Conservation (phyloP, 2,888 invertebrate genomes). For the Prosapia bicincta region DNA sequence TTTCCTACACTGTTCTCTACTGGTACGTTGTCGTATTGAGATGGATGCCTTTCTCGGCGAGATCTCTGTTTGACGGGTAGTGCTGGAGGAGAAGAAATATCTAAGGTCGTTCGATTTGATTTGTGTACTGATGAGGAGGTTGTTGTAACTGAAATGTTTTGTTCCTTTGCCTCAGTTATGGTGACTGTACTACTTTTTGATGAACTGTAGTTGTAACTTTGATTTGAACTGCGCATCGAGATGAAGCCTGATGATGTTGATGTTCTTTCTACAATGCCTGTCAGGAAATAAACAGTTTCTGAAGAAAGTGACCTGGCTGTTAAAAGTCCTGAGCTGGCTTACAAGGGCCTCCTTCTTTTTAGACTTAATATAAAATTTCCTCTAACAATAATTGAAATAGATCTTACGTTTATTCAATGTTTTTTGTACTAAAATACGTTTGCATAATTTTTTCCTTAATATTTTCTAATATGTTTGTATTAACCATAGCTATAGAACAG, state of each 20-base stretch:
- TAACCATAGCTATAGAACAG: too few species aligned
- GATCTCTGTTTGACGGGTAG: slow-evolving; percentile 60
- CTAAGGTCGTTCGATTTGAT: neutral
- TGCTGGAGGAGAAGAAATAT: slow-evolving; percentile 51
- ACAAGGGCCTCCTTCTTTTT: too few species aligned
- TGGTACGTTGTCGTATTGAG: slow-evolving; percentile 67
- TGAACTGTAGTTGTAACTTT: slow-evolving; percentile 29
- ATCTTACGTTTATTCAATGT: too few species aligned
- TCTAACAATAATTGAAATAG: too few species aligned
- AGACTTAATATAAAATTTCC: too few species aligned
- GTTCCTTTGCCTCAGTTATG: slow-evolving; percentile 13
- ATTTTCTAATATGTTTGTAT: too few species aligned
- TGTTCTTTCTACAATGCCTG: slow-evolving; percentile 30
- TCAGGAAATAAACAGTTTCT: neutral
- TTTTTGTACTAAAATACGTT: too few species aligned
- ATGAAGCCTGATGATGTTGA: slow-evolving; percentile 36
- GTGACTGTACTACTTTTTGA: slow-evolving; percentile 17
- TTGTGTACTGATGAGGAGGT: neutral
- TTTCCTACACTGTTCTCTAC: slow-evolving; percentile 19
- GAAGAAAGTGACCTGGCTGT: neutral
- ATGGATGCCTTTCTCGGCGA: slow-evolving; percentile 57
- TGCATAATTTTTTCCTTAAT: too few species aligned
- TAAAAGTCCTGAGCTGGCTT: neutral
- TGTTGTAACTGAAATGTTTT: neutral
- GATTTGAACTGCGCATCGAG: slow-evolving; percentile 33